Percentiles rank a stretch among this genome's conserved stretches.
Evolutionary conservation across 2,888 invertebrate species (phyloP).

Genomic region (Aleiodes alternator): DNA sequence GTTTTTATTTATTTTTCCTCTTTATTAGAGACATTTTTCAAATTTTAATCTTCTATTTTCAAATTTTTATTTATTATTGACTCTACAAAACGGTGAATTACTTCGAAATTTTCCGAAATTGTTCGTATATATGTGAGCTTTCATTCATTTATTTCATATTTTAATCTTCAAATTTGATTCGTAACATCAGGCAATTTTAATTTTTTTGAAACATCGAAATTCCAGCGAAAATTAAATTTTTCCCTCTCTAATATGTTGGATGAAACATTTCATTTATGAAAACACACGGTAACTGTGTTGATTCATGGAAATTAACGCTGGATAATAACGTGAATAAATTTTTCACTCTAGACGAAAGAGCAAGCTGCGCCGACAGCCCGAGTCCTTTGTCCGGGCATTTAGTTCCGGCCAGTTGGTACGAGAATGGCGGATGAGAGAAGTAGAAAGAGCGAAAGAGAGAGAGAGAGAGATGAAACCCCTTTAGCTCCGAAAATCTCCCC

Average conservation of each 20-base stretch:
- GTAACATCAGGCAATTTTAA: no score
- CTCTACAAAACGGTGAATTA: no score
- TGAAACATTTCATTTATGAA: background rate
- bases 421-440: background rate
- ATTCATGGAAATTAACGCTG: slow-evolving; percentile 49
- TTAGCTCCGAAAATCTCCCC: slow-evolving; percentile 7
- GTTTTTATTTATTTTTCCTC: no score
- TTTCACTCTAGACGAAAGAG: slow-evolving; percentile 55
- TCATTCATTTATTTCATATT: no score
- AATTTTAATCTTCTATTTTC: no score
- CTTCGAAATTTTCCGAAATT: no score
- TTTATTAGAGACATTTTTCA: no score
- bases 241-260: background rate
- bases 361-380: slow-evolving; percentile 45
- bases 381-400: slow-evolving; percentile 58
- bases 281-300: background rate
- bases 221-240: background rate
- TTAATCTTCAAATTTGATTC: no score
- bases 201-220: no score
- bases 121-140: no score
- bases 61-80: no score
- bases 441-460: no score
- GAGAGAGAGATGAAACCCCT: slow-evolving; percentile 6
- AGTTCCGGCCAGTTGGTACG: slow-evolving; percentile 64
- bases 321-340: slow-evolving; percentile 53